phyloP scores from a whole-genome alignment of 2,797 vertebrate species.

The Moxostoma hubbsi region DNA sequence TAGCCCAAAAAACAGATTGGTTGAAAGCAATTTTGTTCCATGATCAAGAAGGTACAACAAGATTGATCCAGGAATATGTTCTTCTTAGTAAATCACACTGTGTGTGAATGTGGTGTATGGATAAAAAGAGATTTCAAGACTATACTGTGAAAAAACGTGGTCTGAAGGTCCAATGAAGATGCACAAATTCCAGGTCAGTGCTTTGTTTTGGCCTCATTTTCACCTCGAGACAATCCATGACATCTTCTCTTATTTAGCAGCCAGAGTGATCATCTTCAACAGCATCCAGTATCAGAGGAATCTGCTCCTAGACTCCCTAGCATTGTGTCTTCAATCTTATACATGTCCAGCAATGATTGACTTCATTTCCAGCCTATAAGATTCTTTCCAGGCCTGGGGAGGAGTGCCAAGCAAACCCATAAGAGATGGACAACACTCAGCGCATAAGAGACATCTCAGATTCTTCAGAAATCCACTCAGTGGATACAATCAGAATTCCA shows the following conservation, averaged over 20 bases:
- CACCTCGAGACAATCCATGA: not conserved
- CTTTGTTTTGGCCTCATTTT: not conserved
- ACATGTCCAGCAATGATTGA: conserved; percentile 52
- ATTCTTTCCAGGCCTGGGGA: conserved; percentile 60
- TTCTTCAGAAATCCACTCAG: conserved; percentile 5
- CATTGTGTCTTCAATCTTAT: conserved; percentile 68
- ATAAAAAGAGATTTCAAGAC: no score
- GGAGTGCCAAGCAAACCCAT: conserved; percentile 66
- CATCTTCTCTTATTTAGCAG: not conserved
- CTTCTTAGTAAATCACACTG: no score
- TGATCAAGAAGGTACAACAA: not conserved
- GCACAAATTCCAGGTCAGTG: not conserved
- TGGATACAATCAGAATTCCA: conserved; percentile 72
- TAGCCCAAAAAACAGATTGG: no score
- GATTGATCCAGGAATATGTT: not conserved
- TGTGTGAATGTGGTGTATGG: no score
- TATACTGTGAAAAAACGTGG: no score
- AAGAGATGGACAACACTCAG: conserved; percentile 64
- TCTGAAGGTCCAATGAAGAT: not conserved
- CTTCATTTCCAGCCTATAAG: conserved; percentile 69
- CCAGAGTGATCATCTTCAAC: not conserved
- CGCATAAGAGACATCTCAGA: conserved; percentile 14
- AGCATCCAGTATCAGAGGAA: conserved; percentile 50
- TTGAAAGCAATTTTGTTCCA: no score
- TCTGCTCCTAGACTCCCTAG: conserved; percentile 66